A percentile compares a stretch with the other conserved stretches of the same genome.
Evolutionary conservation across 2,797 vertebrate genomes (phyloP).

Genomic region (Semotilus atromaculatus): DNA sequence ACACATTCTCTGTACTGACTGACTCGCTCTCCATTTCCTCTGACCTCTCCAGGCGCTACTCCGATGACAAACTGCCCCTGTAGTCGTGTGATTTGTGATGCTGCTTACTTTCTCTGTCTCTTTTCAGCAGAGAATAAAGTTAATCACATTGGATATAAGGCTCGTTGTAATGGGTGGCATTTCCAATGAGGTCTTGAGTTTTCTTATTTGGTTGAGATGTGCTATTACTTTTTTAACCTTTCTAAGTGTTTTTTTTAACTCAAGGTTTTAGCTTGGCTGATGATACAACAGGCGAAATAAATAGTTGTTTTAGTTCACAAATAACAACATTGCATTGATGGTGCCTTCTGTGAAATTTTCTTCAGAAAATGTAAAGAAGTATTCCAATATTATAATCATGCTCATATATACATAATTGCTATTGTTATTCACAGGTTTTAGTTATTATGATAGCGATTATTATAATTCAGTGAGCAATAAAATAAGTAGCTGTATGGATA

Average conservation of each 20-base stretch:
- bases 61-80: slow-evolving; percentile 36
- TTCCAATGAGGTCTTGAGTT: background rate
- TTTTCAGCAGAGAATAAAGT: slow-evolving; percentile 27
- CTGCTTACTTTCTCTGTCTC: slow-evolving; percentile 23
- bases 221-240: background rate
- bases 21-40: slow-evolving; percentile 38
- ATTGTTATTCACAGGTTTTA: background rate
- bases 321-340: background rate
- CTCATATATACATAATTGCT: background rate
- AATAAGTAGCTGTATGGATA: background rate
- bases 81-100: slow-evolving; percentile 50
- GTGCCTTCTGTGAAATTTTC: background rate
- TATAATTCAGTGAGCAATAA: background rate
- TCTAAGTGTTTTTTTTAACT: background rate
- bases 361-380: background rate
- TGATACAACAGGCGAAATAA: background rate
- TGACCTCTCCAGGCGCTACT: slow-evolving; percentile 45
- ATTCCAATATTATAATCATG: background rate
- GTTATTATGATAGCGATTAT: no score
- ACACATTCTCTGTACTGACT: background rate
- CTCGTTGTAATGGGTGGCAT: background rate
- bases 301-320: background rate
- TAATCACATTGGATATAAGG: slow-evolving; percentile 3
- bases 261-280: background rate
- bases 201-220: background rate